Percentiles rank a stretch among this genome's conserved stretches.
These are phyloP conservation scores for Aplocera efformata DNA, from an alignment of 2,888 invertebrate genomes.

Conservation along the genomic window DNA sequence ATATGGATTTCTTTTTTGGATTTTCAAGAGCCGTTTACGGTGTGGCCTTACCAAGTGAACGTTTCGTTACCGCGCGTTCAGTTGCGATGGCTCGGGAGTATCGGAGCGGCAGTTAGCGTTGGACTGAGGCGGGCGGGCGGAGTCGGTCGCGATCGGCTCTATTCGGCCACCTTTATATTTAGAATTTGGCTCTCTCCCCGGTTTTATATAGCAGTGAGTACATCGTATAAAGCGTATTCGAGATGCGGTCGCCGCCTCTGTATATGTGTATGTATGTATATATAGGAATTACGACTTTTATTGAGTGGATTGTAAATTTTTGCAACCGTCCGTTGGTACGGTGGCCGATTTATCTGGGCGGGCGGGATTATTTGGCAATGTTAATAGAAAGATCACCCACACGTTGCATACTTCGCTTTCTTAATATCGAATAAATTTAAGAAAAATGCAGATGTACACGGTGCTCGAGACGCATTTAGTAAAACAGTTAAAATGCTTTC, in stretches of 20 bases:
- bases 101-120: slow-evolving; percentile 71
- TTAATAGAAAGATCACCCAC: slow-evolving; percentile 41
- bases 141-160: slow-evolving; percentile 66
- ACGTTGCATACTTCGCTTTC: slow-evolving; percentile 34
- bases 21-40: slow-evolving; percentile 48
- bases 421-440: slow-evolving; percentile 26
- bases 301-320: slow-evolving; percentile 74
- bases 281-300: slow-evolving; percentile 78
- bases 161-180: slow-evolving; percentile 79
- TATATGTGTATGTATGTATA: slow-evolving; percentile 71
- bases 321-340: slow-evolving; percentile 56
- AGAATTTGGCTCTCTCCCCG: slow-evolving; percentile 84
- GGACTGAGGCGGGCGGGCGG: slow-evolving; percentile 78
- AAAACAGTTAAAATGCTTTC: background rate
- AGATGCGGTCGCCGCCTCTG: slow-evolving; percentile 68
- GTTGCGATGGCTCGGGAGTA: slow-evolving; percentile 64
- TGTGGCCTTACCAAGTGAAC: slow-evolving; percentile 62
- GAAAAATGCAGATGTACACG: slow-evolving; percentile 7
- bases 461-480: background rate
- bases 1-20: slow-evolving; percentile 36
- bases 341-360: slow-evolving; percentile 51
- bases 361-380: slow-evolving; percentile 48
- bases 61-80: slow-evolving; percentile 66
- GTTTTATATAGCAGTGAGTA: slow-evolving; percentile 80
- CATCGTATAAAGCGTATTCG: slow-evolving; percentile 78